Percentiles rank a stretch among this genome's conserved stretches.
Conservation (phyloP, 2,113 vertebrate genomes). For the Albula glossodonta region DNA sequence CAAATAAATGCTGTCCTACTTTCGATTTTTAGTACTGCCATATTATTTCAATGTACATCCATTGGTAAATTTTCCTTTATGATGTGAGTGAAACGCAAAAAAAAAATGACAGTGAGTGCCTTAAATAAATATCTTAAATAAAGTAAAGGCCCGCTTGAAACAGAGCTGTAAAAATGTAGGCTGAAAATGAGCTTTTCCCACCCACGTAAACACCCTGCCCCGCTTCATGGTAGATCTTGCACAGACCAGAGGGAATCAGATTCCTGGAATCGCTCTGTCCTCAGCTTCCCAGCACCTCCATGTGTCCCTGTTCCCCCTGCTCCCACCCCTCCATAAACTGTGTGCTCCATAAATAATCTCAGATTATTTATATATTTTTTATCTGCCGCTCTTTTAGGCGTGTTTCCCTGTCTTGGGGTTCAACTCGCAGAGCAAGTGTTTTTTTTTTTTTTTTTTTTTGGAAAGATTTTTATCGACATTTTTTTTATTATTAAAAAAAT, state of each 20-base stretch:
- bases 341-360: slow-evolving; percentile 61
- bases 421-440: slow-evolving; percentile 44
- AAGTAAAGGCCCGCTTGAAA: neutral
- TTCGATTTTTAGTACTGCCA: neutral
- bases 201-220: slow-evolving; percentile 2
- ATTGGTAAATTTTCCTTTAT: neutral
- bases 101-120: neutral
- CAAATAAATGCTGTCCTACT: neutral
- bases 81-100: neutral
- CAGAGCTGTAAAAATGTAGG: slow-evolving; percentile 57
- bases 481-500: slow-evolving; percentile 6
- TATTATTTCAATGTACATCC: neutral
- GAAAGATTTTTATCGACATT: neutral
- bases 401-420: neutral
- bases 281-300: slow-evolving; percentile 39
- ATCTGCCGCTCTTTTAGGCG: slow-evolving; percentile 26
- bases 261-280: slow-evolving; percentile 58
- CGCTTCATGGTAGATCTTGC: slow-evolving; percentile 44
- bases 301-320: slow-evolving; percentile 37
- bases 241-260: slow-evolving; percentile 43
- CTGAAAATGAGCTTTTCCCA: slow-evolving; percentile 60
- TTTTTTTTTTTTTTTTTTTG: slow-evolving; percentile 33
- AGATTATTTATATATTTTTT: slow-evolving; percentile 46
- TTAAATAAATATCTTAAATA: neutral
- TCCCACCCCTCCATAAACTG: slow-evolving; percentile 37